Evolutionary conservation across 92 coral and sea anemone genomes (phyloP).

Genomic region (Palythoa heliodiscus): DNA sequence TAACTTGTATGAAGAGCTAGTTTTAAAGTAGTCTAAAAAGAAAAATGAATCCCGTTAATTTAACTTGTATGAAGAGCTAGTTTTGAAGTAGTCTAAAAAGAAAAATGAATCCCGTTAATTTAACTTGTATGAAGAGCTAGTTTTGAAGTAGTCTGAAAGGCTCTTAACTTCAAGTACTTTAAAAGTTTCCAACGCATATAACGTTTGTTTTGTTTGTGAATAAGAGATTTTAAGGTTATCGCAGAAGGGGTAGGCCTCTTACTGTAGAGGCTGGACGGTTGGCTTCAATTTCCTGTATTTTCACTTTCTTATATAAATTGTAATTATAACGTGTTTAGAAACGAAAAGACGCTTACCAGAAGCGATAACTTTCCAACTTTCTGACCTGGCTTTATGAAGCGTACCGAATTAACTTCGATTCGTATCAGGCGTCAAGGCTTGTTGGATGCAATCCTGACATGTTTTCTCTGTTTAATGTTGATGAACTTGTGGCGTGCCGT

Average conservation of each 20-base stretch:
- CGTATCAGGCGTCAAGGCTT: background rate
- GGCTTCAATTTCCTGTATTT: too few species aligned
- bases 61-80: too few species aligned
- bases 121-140: background rate
- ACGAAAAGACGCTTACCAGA: background rate
- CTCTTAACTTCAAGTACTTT: slow-evolving; percentile 5
- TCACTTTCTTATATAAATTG: too few species aligned
- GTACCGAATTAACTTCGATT: background rate
- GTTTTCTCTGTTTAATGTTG: slow-evolving; percentile 5
- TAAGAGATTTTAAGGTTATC: background rate
- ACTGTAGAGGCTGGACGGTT: background rate
- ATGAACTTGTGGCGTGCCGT: slow-evolving; percentile 20
- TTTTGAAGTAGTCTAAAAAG: too few species aligned
- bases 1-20: too few species aligned
- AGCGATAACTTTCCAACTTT: background rate
- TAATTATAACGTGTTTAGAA: background rate
- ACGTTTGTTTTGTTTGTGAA: background rate
- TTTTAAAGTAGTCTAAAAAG: too few species aligned
- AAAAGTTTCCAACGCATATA: background rate
- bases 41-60: background rate
- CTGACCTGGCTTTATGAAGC: background rate
- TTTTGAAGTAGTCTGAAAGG: slow-evolving; percentile 26
- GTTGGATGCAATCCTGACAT: slow-evolving; percentile 5
- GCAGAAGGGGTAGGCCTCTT: background rate
- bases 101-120: background rate